Base-by-base conservation (phyloP, 2,888 invertebrate genomes). In the Tetheella fluctuosa region DNA sequence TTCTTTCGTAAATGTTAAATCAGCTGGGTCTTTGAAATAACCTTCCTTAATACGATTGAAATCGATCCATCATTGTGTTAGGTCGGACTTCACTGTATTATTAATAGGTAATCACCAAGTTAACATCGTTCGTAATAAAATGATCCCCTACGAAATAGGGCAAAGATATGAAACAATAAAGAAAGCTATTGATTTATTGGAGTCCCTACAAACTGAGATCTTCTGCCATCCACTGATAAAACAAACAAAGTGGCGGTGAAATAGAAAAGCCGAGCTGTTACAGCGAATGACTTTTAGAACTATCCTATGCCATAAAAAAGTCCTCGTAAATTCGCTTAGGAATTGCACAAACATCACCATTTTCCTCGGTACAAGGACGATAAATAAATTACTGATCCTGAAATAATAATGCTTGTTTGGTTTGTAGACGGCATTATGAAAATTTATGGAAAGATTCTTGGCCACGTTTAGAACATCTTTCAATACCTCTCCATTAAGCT, bases 281-380 rank as follows among this genome's bases (percentile, higher is more conserved):
- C 63, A 57, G 57, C 54, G 58, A 73, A 70, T 71, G 64, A 68
- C 65, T 63, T 69, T 63, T 58, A 59, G 64, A 69, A 64, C 69
- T 63, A 62, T 62, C 64, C 54, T 39, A 54, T 57, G 61, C 65
- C 65, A 67, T 76, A 69, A 72, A 71, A 74, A 23, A 65, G 63
- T 65, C 60, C 62, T 69, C 71, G 64, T 69, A 69, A 71, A 71
- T 70, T 73, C 61, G 60, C 39, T 52, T 54, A 59, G 61, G 57
- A 62, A 59, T 57, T 55, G 61, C 57, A 48, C 57, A 58, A 59
- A 59, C 59, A 59, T 20, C 34, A 52, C 48, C 30, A 28, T 59
- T 59, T 54, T 34, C 28, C 6, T 34, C 23, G 28, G 28, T 54
- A 52, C 54, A 34, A 55, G 34, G 55, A 34, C 55, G 55, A 58